Evolutionary conservation across 2,888 invertebrate genomes (phyloP).

Genomic region (Trachelus tabidus): DNA sequence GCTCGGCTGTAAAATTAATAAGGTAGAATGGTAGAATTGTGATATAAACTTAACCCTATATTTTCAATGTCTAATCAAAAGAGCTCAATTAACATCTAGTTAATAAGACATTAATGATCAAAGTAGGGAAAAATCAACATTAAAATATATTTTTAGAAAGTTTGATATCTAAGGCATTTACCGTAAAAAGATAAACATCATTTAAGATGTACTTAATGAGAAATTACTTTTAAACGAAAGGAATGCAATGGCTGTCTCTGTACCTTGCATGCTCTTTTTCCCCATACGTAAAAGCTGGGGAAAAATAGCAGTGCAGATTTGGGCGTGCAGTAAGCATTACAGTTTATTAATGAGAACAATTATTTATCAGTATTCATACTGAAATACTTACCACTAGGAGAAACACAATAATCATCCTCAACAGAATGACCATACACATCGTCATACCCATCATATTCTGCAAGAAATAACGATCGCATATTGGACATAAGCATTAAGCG

Average conservation of each 20-base stretch:
- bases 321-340: too few relatives aligned
- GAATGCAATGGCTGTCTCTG: too few relatives aligned
- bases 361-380: not conserved
- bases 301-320: too few relatives aligned
- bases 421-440: slow-evolving; percentile 94
- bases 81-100: not conserved
- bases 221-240: too few relatives aligned
- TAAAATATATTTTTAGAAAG: too few relatives aligned
- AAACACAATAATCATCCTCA: slow-evolving; percentile 92
- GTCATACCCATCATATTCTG: slow-evolving; percentile 90
- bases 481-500: slow-evolving; percentile 13
- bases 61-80: not conserved
- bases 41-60: not conserved
- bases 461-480: slow-evolving; percentile 37
- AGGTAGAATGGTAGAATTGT: not conserved
- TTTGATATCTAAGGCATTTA: too few relatives aligned
- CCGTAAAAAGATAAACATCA: too few relatives aligned
- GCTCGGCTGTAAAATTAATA: slow-evolving; percentile 67
- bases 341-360: not conserved
- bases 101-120: not conserved
- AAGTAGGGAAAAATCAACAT: not conserved
- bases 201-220: too few relatives aligned
- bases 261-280: too few relatives aligned
- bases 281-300: too few relatives aligned
- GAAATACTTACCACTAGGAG: slow-evolving; percentile 78